Conservation (phyloP, 2,888 invertebrate species). For the Himalopsyche tibetana region DNA sequence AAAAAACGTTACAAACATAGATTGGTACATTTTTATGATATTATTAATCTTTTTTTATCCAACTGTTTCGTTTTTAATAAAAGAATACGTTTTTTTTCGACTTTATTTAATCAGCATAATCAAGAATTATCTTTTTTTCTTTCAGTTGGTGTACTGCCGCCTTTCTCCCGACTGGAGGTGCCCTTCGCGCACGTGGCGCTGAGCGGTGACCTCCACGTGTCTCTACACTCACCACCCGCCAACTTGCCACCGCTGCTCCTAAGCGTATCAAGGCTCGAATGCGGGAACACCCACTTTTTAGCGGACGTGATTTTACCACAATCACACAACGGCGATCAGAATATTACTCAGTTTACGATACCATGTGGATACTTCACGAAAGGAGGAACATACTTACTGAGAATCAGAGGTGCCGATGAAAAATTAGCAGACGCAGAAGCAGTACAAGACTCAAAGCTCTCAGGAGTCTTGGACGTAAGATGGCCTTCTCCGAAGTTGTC, state of each 20-base stretch:
- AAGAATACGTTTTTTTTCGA: no score
- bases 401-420: conserved; percentile 69
- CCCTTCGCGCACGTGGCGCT: conserved; percentile 87
- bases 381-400: conserved; percentile 81
- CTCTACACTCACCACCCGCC: conserved; percentile 73
- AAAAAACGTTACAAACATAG: no score
- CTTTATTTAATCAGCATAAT: no score
- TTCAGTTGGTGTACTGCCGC: conserved; percentile 65
- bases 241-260: conserved; percentile 66
- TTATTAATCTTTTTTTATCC: no score
- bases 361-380: conserved; percentile 86
- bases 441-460: conserved; percentile 66
- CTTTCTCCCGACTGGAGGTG: conserved; percentile 77
- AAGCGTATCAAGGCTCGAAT: conserved; percentile 73
- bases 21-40: no score
- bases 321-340: conserved; percentile 70
- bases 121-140: neutral
- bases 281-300: conserved; percentile 68
- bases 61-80: no score
- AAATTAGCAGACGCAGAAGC: conserved; percentile 64
- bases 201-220: conserved; percentile 87
- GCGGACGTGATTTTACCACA: conserved; percentile 69
- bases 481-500: conserved; percentile 87
- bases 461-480: conserved; percentile 84
- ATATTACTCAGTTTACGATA: conserved; percentile 71